phyloP scores from a whole-genome alignment of 2,797 vertebrate species.

The Mus spretus region DNA sequence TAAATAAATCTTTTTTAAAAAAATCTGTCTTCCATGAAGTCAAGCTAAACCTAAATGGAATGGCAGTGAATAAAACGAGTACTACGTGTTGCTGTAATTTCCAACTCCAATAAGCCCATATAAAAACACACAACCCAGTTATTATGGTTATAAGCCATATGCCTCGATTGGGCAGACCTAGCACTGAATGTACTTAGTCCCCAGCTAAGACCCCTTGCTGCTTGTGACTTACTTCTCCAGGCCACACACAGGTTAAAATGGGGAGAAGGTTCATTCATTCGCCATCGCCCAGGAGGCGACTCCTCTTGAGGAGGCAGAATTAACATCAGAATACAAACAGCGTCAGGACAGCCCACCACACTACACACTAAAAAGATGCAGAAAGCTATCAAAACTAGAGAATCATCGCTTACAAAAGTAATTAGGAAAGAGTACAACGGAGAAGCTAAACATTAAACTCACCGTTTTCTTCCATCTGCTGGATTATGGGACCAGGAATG shows the following conservation, averaged over 20 bases:
- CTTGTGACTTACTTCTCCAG: neutral
- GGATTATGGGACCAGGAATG: constrained; percentile 57
- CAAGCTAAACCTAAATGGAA: neutral
- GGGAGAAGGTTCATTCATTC: neutral
- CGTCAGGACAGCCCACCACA: neutral
- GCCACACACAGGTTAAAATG: neutral
- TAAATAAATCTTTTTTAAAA: no score
- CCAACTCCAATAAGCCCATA: no score
- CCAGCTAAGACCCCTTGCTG: neutral
- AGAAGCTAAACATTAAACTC: constrained; percentile 46
- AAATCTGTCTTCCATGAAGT: neutral
- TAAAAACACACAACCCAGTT: no score
- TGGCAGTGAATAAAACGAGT: neutral
- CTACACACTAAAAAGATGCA: constrained; percentile 19
- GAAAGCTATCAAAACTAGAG: neutral
- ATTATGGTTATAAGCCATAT: neutral
- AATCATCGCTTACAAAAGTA: neutral
- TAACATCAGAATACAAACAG: neutral
- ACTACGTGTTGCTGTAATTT: neutral
- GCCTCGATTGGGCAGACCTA: neutral
- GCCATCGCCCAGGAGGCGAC: no score
- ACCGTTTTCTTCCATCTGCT: constrained; percentile 66
- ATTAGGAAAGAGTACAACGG: neutral
- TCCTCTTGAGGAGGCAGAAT: neutral
- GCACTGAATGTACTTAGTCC: no score